Evolutionary conservation across 2,888 invertebrate species (phyloP), one percentile per base, ranked within the genome.

Genomic region (Eupithecia abbreviata): DNA sequence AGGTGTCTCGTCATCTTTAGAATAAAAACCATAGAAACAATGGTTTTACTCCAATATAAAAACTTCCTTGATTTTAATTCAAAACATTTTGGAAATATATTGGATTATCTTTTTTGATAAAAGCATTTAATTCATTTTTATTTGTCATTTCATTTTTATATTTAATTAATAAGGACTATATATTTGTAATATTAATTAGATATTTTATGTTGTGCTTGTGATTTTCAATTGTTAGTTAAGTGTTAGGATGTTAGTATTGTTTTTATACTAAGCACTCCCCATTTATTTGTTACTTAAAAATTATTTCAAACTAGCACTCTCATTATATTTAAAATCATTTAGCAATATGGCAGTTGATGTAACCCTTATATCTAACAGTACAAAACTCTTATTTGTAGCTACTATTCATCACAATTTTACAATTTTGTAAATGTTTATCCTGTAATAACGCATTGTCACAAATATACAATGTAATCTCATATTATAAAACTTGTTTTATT

Each of bases 371-470:
- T 78, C 73, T 77, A 77, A 80, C 80, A 77, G 79, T 81, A 80
- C 81, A 80, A 81, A 79, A 75, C 67, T 80, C 81, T 80, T 82
- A 79, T 81, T 85, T 83, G 80, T 81, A 77, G 78, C 90, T 91
- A 91, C 90, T 91, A 89, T 89, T 86, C 89, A 87, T 92, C 91
- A 91, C 91, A 89, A 88, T 88, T 90, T 91, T 91, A 89, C 88
- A 89, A 87, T 87, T 90, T 88, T 85, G 81, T 86, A 86, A 85
- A 88, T 88, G 87, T 92, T 88, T 90, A 88, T 89, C 88, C 88
- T 88, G 88, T 92, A 92, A 90, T 92, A 92, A 92, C 89, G 91
- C 93, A 93, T 93, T 93, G 93, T 93, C 92, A 92, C 91, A 88
- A 89, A 91, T 93, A 93, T 91, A 94, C 93, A 93, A 92, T 93